A percentile compares a stretch with the other conserved stretches of the same genome.
These are phyloP conservation scores for Chironomus tepperi DNA, from an alignment of 1,140 invertebrate species.

Conservation along the genomic window DNA sequence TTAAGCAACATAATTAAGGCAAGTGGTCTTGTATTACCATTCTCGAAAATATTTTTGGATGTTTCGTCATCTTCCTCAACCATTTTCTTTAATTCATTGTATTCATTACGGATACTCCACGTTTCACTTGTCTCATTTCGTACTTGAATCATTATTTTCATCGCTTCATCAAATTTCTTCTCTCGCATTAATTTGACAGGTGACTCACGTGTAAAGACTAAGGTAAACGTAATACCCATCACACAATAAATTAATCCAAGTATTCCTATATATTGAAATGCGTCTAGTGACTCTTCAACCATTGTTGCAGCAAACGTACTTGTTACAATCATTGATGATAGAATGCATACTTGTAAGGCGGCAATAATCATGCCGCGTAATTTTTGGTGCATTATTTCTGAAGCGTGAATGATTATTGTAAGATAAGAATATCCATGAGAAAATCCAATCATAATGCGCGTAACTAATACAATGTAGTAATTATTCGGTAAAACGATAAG, in stretches of 20 bases:
- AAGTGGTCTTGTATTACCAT: neutral
- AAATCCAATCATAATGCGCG: neutral
- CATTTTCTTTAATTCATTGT: neutral
- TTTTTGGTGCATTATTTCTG: neutral
- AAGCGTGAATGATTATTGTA: neutral
- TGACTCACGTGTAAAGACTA: neutral
- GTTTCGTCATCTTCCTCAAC: conserved; percentile 18
- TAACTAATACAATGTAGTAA: neutral
- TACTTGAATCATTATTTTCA: neutral
- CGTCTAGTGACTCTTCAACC: neutral
- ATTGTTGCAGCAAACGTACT: neutral
- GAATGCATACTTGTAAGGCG: neutral
- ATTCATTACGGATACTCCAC: conserved; percentile 11
- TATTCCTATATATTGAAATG: neutral
- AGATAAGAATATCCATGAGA: neutral
- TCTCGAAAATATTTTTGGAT: neutral
- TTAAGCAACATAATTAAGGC: neutral
- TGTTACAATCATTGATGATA: neutral
- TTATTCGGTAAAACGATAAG: neutral
- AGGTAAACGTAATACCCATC: neutral
- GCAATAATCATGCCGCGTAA: neutral
- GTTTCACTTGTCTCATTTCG: neutral
- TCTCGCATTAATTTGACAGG: neutral
- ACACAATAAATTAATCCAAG: neutral
- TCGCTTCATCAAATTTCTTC: neutral